Evolutionary conservation across 2,113 vertebrate species (phyloP).

Genomic region (Delphinapterus leucas): DNA sequence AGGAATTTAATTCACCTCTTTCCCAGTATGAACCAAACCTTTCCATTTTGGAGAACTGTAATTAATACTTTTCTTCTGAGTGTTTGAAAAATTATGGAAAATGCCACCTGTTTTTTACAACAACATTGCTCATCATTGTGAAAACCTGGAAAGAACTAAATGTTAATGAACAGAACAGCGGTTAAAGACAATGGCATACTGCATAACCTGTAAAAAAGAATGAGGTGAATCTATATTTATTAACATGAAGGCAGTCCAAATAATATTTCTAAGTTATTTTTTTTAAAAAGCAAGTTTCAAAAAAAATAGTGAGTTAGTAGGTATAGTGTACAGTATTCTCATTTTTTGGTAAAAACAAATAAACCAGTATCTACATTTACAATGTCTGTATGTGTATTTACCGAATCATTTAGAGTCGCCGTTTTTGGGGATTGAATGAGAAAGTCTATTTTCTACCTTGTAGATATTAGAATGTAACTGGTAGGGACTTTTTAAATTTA

Average conservation of each 20-base stretch:
- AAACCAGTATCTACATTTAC: not conserved
- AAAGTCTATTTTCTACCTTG: not conserved
- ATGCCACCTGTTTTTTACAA: not conserved
- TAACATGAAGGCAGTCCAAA: not conserved
- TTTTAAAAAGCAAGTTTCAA: not conserved
- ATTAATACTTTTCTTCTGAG: not conserved
- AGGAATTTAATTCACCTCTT: slow-evolving; percentile 10
- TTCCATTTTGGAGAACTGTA: not conserved
- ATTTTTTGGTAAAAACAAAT: not conserved
- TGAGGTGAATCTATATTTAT: not conserved
- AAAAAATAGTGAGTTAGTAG: not conserved
- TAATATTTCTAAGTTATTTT: not conserved
- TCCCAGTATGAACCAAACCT: not conserved
- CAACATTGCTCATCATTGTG: not conserved
- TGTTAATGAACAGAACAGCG: not conserved
- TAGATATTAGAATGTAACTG: not conserved
- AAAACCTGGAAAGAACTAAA: not conserved
- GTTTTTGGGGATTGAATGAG: not conserved
- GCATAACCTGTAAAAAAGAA: not conserved
- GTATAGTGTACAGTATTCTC: not conserved
- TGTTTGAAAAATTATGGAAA: not conserved
- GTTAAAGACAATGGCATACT: not conserved
- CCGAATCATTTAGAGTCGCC: not conserved
- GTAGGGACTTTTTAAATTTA: not conserved
- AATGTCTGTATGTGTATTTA: not conserved